These are phyloP conservation scores for Myrmecophaga tridactyla DNA, from an alignment of 2,113 vertebrate species.

Conservation along the genomic window DNA sequence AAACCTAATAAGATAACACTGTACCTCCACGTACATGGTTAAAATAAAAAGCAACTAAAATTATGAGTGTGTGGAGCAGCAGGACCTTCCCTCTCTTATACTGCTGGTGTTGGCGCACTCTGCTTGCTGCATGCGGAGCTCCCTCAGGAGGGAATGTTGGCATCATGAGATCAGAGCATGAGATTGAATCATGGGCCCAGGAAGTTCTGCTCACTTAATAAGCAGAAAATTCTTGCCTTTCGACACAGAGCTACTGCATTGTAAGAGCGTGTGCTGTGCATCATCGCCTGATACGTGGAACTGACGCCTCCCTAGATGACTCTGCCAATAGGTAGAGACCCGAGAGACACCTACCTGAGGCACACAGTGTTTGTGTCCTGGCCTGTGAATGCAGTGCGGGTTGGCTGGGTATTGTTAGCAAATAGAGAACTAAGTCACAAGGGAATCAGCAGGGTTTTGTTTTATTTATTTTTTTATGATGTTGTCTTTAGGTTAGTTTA, in stretches of 20 bases:
- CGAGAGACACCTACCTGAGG: neutral
- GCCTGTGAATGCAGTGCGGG: fast-evolving
- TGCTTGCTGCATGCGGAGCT: fast-evolving
- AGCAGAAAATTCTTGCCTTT: neutral
- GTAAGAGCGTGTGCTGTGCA: neutral
- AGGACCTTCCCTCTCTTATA: neutral
- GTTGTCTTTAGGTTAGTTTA: conserved; percentile 83
- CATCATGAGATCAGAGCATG: too few species aligned
- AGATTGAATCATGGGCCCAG: fast-evolving
- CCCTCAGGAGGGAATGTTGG: fast-evolving
- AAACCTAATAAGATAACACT: fast-evolving
- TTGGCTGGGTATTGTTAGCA: neutral
- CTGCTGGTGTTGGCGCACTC: too few species aligned
- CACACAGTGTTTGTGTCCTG: neutral
- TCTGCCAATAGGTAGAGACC: neutral
- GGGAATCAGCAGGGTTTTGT: neutral
- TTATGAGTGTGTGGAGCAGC: fast-evolving
- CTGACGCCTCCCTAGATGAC: neutral
- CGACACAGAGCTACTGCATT: neutral
- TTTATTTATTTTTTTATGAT: neutral
- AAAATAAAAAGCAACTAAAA: too few species aligned
- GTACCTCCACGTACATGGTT: too few species aligned
- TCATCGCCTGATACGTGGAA: neutral
- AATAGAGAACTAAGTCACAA: neutral
- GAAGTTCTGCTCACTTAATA: neutral